These are phyloP conservation scores for Rhinatrema bivittatum DNA, from an alignment of 2,797 vertebrate genomes.

Conservation along the genomic window DNA sequence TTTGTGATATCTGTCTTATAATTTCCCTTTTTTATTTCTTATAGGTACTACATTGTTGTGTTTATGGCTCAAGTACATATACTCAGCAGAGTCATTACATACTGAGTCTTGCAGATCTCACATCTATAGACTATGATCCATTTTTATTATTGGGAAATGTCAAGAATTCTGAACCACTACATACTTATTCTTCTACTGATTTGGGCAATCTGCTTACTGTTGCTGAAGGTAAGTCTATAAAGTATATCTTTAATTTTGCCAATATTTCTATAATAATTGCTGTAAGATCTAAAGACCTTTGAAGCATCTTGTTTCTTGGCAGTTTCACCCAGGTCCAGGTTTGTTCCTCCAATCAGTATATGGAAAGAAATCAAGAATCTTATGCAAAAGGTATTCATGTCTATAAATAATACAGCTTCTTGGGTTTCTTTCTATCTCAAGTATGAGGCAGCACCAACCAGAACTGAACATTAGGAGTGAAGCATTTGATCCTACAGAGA, in stretches of 20 bases:
- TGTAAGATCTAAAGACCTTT: neutral
- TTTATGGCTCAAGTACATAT: constrained; percentile 85
- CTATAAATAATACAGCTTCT: too few relatives aligned
- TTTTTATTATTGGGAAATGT: constrained; percentile 80
- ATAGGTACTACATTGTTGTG: constrained; percentile 89
- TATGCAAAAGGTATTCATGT: too few relatives aligned
- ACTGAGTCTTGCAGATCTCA: constrained; percentile 85
- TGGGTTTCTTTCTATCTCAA: too few relatives aligned
- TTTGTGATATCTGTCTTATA: neutral
- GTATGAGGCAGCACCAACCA: too few relatives aligned
- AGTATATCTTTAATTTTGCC: rapidly evolving
- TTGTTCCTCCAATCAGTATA: too few relatives aligned
- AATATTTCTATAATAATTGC: rapidly evolving
- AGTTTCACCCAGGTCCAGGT: too few relatives aligned
- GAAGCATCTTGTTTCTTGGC: too few relatives aligned
- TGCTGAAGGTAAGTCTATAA: constrained; percentile 73
- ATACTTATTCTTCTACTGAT: constrained; percentile 60
- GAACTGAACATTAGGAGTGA: too few relatives aligned
- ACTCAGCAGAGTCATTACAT: constrained; percentile 90
- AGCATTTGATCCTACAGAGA: too few relatives aligned
- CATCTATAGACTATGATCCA: constrained; percentile 77
- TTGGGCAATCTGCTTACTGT: constrained; percentile 88
- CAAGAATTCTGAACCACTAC: constrained; percentile 70
- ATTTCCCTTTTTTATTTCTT: neutral
- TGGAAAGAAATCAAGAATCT: too few relatives aligned